These are phyloP conservation scores for Ptychoptera contaminata DNA, from an alignment of 2,888 invertebrate species.

Conservation along the genomic window DNA sequence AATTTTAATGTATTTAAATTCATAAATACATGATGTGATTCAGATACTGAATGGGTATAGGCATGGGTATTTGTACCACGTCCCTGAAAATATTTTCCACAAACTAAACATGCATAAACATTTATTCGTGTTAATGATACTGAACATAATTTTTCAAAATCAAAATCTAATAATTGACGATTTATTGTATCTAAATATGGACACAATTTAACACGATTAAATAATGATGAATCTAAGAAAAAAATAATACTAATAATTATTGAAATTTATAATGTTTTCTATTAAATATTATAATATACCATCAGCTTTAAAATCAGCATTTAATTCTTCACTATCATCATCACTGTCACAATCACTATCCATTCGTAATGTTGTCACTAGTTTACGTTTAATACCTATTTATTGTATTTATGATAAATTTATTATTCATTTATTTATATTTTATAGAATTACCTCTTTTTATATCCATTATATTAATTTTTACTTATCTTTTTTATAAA, in stretches of 20 bases:
- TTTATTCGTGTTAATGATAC: constrained; percentile 96
- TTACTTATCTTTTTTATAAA: no score
- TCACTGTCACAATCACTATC: no score
- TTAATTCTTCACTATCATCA: no score
- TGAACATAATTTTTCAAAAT: constrained; percentile 98
- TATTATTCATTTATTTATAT: no score
- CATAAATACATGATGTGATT: constrained; percentile 93
- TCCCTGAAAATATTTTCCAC: constrained; percentile 97
- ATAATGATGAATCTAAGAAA: constrained; percentile 19
- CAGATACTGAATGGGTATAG: constrained; percentile 96
- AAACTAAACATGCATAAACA: constrained; percentile 97
- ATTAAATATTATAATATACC: no score
- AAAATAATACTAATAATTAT: not conserved
- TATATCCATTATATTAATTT: no score
- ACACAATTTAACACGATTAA: constrained; percentile 48
- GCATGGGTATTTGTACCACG: constrained; percentile 97
- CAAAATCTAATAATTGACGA: constrained; percentile 91
- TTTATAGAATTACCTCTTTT: no score
- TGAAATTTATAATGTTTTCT: no score
- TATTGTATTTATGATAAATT: no score
- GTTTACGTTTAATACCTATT: no score
- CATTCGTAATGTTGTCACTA: no score
- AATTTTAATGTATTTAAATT: constrained; percentile 94
- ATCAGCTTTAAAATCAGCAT: no score
- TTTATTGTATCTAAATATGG: constrained; percentile 98